Evolutionary conservation across 2,113 vertebrate species (phyloP).

Genomic region (Cyanocitta stelleri): DNA sequence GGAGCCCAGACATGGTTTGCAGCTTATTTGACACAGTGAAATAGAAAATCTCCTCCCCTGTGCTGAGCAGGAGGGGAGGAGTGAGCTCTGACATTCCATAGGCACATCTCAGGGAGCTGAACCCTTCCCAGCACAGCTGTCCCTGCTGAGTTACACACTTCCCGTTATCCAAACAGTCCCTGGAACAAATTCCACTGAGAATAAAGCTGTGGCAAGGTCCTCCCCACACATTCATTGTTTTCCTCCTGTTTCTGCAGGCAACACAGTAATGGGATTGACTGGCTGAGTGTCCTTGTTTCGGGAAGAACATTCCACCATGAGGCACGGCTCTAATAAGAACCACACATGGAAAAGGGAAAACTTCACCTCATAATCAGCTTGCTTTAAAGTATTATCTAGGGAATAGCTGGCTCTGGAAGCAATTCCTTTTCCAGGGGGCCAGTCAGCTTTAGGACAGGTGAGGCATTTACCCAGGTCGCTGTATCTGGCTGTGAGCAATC

Average conservation of each 20-base stretch:
- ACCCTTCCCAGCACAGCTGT: not conserved
- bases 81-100: not conserved
- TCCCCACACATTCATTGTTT: not conserved
- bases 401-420: not conserved
- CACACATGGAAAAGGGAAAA: not conserved
- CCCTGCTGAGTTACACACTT: not conserved
- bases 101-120: not conserved
- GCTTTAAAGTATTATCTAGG: not conserved
- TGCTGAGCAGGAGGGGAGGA: not conserved
- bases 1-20: not conserved
- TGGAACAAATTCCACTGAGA: not conserved
- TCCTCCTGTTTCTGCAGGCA: not conserved
- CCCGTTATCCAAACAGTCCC: not conserved
- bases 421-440: not conserved
- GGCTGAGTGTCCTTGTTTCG: not conserved
- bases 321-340: not conserved
- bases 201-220: not conserved
- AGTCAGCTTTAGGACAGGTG: not conserved
- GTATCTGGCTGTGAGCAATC: constrained; percentile 71
- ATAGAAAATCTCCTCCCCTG: not conserved
- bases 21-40: not conserved
- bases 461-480: constrained; percentile 64
- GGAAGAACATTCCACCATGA: not conserved
- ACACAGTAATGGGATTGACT: not conserved
- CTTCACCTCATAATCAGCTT: not conserved